These are phyloP conservation scores for Acromyrmex echinatior DNA, from an alignment of 1,140 invertebrate species.

Conservation along the genomic window DNA sequence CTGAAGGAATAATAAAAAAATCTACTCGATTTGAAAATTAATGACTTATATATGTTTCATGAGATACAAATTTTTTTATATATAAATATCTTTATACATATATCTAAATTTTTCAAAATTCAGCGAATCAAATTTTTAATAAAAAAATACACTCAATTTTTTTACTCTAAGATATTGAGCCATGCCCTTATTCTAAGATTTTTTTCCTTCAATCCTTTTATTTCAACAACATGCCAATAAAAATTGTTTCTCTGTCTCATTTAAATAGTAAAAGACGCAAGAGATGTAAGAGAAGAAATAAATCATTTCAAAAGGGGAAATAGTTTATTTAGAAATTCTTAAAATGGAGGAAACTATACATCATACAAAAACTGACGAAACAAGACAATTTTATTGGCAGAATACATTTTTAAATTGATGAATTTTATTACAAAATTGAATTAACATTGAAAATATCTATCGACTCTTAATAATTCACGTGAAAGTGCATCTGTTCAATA, in stretches of 20 bases:
- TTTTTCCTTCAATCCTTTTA: background rate
- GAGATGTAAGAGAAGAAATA: background rate
- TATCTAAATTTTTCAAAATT: background rate
- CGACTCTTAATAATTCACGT: background rate
- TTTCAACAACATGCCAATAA: background rate
- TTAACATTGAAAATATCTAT: slow-evolving; percentile 36
- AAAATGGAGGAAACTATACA: background rate
- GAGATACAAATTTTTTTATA: background rate
- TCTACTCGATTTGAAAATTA: background rate
- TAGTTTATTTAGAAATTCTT: background rate
- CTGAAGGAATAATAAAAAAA: background rate
- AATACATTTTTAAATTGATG: slow-evolving; percentile 17
- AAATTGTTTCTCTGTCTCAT: background rate
- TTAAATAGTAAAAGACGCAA: background rate
- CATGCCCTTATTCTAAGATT: background rate
- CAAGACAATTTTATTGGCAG: slow-evolving; percentile 37
- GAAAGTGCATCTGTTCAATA: background rate
- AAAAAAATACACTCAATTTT: background rate
- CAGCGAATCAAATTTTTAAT: background rate
- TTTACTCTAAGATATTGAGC: background rate
- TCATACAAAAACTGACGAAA: slow-evolving; percentile 9
- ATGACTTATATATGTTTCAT: background rate
- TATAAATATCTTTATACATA: too few species aligned
- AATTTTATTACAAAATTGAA: slow-evolving; percentile 11
- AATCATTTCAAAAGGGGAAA: background rate